phyloP scores from a whole-genome alignment of 2,888 invertebrate genomes.

The Brenthis daphne region DNA sequence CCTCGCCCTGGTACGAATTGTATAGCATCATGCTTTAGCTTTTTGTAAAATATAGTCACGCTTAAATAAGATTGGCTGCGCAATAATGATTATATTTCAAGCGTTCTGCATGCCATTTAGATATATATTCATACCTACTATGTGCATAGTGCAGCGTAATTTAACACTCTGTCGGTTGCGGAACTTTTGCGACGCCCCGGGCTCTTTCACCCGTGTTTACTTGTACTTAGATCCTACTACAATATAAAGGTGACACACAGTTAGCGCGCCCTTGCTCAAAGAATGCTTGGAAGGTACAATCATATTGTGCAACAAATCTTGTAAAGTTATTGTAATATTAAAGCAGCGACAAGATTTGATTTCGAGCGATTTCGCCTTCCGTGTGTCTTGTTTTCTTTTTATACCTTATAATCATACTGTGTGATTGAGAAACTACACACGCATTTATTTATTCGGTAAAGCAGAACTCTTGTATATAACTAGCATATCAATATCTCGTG shows the following conservation, averaged over 20 bases:
- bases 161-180: constrained; percentile 78
- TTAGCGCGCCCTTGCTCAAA: constrained; percentile 66
- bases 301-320: constrained; percentile 83
- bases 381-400: constrained; percentile 70
- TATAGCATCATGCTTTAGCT: constrained; percentile 82
- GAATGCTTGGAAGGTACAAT: constrained; percentile 81
- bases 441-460: constrained; percentile 51
- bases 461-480: constrained; percentile 16
- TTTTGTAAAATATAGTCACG: constrained; percentile 83
- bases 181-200: constrained; percentile 67
- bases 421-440: constrained; percentile 76
- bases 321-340: constrained; percentile 82
- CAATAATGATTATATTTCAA: constrained; percentile 83
- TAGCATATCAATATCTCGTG: constrained; percentile 6
- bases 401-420: constrained; percentile 64
- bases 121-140: constrained; percentile 81
- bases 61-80: constrained; percentile 82
- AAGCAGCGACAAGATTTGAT: constrained; percentile 78
- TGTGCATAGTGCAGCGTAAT: constrained; percentile 79
- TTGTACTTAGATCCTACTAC: constrained; percentile 55
- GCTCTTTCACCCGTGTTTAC: constrained; percentile 52
- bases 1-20: constrained; percentile 81
- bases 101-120: constrained; percentile 83
- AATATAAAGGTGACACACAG: constrained; percentile 80
- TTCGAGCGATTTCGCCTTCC: constrained; percentile 75